These are phyloP conservation scores for Callinectes sapidus DNA, from an alignment of 2,888 invertebrate genomes.

Conservation along the genomic window DNA sequence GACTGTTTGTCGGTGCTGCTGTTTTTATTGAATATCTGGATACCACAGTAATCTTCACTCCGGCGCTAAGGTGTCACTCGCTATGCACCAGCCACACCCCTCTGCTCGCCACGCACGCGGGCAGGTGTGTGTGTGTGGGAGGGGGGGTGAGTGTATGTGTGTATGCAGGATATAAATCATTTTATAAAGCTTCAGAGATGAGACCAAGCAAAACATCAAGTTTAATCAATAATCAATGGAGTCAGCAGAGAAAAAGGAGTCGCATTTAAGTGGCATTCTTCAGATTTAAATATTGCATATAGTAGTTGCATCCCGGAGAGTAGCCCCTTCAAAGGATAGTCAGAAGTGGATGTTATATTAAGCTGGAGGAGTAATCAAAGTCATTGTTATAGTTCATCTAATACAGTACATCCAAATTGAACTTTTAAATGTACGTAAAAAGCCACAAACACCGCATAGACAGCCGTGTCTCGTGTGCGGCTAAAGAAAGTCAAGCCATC, in stretches of 20 bases:
- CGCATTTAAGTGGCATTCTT: not conserved
- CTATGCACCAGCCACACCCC: too few relatives aligned
- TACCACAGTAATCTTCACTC: too few relatives aligned
- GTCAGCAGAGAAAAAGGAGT: not conserved
- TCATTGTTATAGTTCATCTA: not conserved
- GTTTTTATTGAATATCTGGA: too few relatives aligned
- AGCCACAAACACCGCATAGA: not conserved
- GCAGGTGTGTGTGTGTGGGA: not conserved
- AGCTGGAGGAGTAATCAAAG: not conserved
- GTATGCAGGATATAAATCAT: not conserved
- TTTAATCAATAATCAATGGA: not conserved
- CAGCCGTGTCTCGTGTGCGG: not conserved
- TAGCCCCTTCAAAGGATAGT: not conserved
- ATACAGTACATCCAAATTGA: not conserved
- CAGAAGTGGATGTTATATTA: not conserved
- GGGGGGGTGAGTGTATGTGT: constrained; percentile 12
- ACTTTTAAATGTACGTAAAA: not conserved
- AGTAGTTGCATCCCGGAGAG: not conserved
- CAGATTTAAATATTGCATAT: not conserved
- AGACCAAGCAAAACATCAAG: not conserved
- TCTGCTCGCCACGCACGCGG: too few relatives aligned
- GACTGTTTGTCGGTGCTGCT: too few relatives aligned
- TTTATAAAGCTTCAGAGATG: too few relatives aligned
- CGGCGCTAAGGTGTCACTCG: too few relatives aligned
- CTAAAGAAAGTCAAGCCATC: not conserved